Evolutionary conservation across 1,140 invertebrate species (phyloP).

Genomic region (Drosophila ananassae): DNA sequence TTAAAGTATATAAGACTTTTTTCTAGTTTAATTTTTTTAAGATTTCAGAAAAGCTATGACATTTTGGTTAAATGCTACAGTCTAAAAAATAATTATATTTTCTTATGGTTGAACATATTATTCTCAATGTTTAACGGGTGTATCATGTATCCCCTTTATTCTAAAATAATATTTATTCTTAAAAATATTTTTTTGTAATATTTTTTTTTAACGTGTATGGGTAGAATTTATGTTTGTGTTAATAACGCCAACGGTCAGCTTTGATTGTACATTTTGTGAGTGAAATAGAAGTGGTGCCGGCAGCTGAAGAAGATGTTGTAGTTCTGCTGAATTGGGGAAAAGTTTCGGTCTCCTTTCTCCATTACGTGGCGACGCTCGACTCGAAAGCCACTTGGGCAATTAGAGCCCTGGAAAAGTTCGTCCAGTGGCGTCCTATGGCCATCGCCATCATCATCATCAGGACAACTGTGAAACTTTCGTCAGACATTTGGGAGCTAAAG

Average conservation of each 20-base stretch:
- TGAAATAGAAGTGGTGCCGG: constrained; percentile 42
- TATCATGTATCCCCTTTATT: no score
- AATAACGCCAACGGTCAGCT: constrained; percentile 74
- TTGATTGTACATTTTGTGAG: constrained; percentile 73
- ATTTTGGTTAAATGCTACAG: no score
- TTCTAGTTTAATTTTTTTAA: background rate
- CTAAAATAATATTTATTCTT: no score
- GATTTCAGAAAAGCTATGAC: no score
- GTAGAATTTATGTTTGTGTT: constrained; percentile 55
- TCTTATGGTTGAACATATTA: no score
- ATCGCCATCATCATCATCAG: constrained; percentile 51
- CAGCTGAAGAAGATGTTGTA: constrained; percentile 33
- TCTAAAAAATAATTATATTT: no score
- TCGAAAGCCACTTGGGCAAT: constrained; percentile 80
- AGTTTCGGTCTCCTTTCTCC: constrained; percentile 55
- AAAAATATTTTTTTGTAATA: background rate
- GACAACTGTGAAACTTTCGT: constrained; percentile 71
- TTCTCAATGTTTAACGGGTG: no score
- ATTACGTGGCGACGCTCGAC: constrained; percentile 69
- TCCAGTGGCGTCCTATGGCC: constrained; percentile 21
- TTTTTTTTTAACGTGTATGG: background rate
- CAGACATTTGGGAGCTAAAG: constrained; percentile 61
- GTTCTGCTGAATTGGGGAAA: constrained; percentile 28
- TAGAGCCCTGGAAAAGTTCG: constrained; percentile 69
- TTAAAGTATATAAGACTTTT: background rate